Evolutionary conservation across 2,888 invertebrate genomes (phyloP).

Genomic region (Cyaniris semiargus): DNA sequence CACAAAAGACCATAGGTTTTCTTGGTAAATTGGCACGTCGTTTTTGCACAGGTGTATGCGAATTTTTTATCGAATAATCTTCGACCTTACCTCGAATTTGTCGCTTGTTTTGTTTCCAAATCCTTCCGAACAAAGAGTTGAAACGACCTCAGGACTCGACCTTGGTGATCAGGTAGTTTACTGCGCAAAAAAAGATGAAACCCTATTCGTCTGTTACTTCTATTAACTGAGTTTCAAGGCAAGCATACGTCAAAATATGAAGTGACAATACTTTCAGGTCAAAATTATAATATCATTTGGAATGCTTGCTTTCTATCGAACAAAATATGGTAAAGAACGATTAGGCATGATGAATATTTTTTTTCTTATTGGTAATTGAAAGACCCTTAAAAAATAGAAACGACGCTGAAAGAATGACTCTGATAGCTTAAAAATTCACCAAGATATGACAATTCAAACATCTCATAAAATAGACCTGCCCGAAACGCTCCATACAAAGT

Average conservation of each 20-base stretch:
- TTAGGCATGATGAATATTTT: too few relatives aligned
- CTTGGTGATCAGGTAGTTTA: constrained; percentile 38
- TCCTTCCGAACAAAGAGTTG: constrained; percentile 47
- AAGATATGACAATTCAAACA: too few relatives aligned
- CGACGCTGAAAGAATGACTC: too few relatives aligned
- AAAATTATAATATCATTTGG: too few relatives aligned
- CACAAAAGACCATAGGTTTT: neutral
- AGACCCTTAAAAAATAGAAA: too few relatives aligned
- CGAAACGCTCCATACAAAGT: too few relatives aligned
- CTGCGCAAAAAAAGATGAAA: neutral
- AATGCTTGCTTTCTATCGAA: too few relatives aligned
- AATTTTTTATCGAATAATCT: constrained; percentile 59
- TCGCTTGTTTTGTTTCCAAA: constrained; percentile 62
- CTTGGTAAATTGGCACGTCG: constrained; percentile 35
- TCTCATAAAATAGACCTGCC: too few relatives aligned
- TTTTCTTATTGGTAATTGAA: too few relatives aligned
- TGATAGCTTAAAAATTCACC: too few relatives aligned
- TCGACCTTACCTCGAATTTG: constrained; percentile 55
- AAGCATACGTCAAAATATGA: neutral
- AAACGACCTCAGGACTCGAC: constrained; percentile 42
- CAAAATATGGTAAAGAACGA: too few relatives aligned
- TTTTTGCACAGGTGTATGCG: constrained; percentile 71
- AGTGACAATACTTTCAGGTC: too few relatives aligned
- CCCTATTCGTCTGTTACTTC: neutral
- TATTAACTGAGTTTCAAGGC: neutral